Evolutionary conservation across 2,797 vertebrate species (phyloP), one percentile per base, ranked within the genome.

Genomic region (Leuciscus waleckii): DNA sequence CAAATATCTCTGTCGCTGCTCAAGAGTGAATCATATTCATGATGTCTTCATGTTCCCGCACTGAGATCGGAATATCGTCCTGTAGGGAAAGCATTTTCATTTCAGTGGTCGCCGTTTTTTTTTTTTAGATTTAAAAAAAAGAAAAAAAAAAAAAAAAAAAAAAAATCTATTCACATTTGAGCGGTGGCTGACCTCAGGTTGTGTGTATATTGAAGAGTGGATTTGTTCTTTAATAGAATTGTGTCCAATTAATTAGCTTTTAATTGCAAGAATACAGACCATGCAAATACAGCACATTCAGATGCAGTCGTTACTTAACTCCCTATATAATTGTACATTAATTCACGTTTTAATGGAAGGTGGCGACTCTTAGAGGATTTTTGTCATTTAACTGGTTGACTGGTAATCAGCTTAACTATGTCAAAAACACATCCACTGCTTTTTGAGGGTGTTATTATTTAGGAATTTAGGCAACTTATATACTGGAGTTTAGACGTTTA

Each of bases 181-280:
- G 93, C 90, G 92, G 90, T 86, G 91, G 78, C 77, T 93, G 94
- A 95, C 94, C 94, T 91, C 81, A 82, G 92, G 92, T 94, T 94
- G 93, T 94, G n/a, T n/a, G 93, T 94, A 90, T 95, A 95, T 96
- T 95, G 94, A 95, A 95, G 93, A 95, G 92, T 91, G 92, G 94
- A 95, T 95, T 95, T 95, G 93, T 95, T 94, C 94, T 93, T 93
- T 95, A 95, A 96, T 95, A 94, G 95, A 95, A 95, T 95, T 95
- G 93, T 94, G 93, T 95, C 94, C 94, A 95, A 96, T 96, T 95
- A 95, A 96, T 95, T 96, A 95, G 94, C 93, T 95, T 95, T 95
- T 95, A 95, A 96, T 96, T 95, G 94, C 89, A 90, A 92, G 92
- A 95, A 93, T 91, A 92, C 91, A 88, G 92, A 94, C 93, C 93